Evolutionary conservation across 2,888 invertebrate species (phyloP).

Genomic region (Rhamnusium bicolor): DNA sequence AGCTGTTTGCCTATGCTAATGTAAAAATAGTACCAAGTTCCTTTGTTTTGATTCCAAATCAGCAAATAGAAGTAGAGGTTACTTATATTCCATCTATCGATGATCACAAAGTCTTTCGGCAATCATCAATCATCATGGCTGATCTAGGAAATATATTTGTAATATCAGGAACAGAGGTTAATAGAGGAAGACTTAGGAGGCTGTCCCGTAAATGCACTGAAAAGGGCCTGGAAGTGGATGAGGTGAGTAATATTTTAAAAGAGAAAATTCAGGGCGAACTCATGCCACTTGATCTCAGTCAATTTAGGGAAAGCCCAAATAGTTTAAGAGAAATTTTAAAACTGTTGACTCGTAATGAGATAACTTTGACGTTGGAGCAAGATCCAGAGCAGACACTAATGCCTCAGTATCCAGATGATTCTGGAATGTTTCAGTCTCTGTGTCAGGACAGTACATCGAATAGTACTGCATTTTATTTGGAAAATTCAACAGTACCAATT

Average conservation of each 20-base stretch:
- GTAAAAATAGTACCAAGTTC: constrained; percentile 62
- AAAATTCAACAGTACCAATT: constrained; percentile 37
- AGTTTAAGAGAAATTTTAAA: constrained; percentile 61
- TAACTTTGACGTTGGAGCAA: constrained; percentile 66
- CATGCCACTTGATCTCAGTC: constrained; percentile 62
- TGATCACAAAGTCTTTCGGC: constrained; percentile 61
- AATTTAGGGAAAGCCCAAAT: constrained; percentile 61
- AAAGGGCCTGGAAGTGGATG: constrained; percentile 53
- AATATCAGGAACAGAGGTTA: constrained; percentile 65
- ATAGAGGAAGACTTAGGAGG: constrained; percentile 64
- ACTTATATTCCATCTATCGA: constrained; percentile 62
- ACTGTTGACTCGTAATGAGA: constrained; percentile 61
- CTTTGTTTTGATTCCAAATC: constrained; percentile 62
- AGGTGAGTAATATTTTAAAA: constrained; percentile 55
- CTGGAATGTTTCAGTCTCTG: constrained; percentile 65
- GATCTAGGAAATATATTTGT: constrained; percentile 66
- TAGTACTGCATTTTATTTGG: constrained; percentile 36
- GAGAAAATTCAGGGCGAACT: constrained; percentile 61
- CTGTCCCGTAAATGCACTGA: constrained; percentile 59
- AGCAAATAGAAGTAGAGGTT: constrained; percentile 60
- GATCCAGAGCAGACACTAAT: constrained; percentile 65
- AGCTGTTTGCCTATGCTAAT: constrained; percentile 56
- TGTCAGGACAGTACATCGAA: constrained; percentile 52
- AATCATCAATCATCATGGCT: constrained; percentile 56
- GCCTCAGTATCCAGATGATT: constrained; percentile 63